Base-by-base conservation (phyloP, 1,140 invertebrate genomes). In the Lepidurus apus region DNA sequence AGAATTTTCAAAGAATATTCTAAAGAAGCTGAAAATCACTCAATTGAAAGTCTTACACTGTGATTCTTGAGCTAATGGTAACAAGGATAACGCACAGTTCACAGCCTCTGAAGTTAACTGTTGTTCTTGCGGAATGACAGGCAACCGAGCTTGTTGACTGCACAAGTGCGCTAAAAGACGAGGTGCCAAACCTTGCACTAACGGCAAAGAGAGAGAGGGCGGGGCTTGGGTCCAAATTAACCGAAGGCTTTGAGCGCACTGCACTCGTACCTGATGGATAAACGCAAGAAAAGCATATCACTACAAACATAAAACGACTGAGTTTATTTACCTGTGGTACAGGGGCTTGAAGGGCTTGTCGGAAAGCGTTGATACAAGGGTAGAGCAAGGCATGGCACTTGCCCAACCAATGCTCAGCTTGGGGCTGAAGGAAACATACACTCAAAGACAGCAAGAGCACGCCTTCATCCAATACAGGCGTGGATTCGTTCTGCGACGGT, bases 351-450 rank as follows among this genome's bases (percentile, higher is more conserved):
- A 98, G 89, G 82, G 93, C 93, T 81, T 95, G 93, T 75, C 93
- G 88, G 84, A 97, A 96, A 81, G 97, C 91, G 87, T 98, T 96
- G 80, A 98, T 93, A 83, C 94, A 95, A 1, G 95, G 95, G 86
- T 94, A 95, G 84, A 95, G 93, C 43, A 98, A 85, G 82, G 94
- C 92, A 1, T 92, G 91, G 9, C 91, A 90, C 45, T 88, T 87
- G 10, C 93, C 90, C 10, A 96, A 91, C 79, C 91, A 88, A 6
- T 91, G 87, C 1, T 93, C 91, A 11, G 93, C 91, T 82, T 94
- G 91, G 24, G 75, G 78, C 21, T 75, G 24, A 8, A 95, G 88
- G 74, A 97, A 90, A 83, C 98, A 93, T 3, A 96, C 93, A 21
- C 53, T 65, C 13, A 65, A 17, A 13, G 93, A 91, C 81, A 98